Evolutionary conservation across 2,888 invertebrate species (phyloP), one percentile per base, ranked within the genome.

Genomic region (Limenitis camilla): DNA sequence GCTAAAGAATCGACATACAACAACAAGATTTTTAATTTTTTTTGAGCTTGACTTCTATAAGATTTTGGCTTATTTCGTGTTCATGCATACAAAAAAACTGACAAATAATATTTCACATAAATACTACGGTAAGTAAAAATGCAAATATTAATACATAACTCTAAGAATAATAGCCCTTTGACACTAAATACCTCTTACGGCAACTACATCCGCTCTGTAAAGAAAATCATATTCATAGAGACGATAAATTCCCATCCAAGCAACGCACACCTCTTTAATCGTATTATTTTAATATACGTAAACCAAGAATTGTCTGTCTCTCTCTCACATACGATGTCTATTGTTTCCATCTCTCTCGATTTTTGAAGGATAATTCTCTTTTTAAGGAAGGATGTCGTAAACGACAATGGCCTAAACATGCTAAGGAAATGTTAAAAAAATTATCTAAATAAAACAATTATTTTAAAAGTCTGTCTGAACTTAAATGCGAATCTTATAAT

Each of bases 231-330:
- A 86, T 87, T 87, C 85, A 86, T 86, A 81, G 78, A 72, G 71
- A 69, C 80, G 72, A 86, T 85, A 87, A 86, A 86, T 86, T 84
- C 72, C 62, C 71, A 60, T 66, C 66, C 64, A 61, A 67, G 67
- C 59, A 61, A 64, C 71, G 71, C 77, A 70, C 78, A 82, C 85
- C 84, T 86, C 83, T 84, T 86, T 87, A 85, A 83, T 84, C 75
- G 83, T 79, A 81, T 87, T 86, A 86, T 86, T 87, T 84, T 85
- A 86, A 84, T 82, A 84, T 83, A 82, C 81, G 76, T 82, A 84
- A 86, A 83, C 84, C 81, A 68, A 69, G 72, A 71, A 67, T 66
- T 58, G 62, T 59, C 50, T 59, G 62, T 75, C 75, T 65, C 63
- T 38, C 62, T 76, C 68, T n/a, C 56, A 32, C 66, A 29, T 32